These are phyloP conservation scores for Trogon melanurus DNA, from an alignment of 2,113 vertebrate species.

Conservation along the genomic window DNA sequence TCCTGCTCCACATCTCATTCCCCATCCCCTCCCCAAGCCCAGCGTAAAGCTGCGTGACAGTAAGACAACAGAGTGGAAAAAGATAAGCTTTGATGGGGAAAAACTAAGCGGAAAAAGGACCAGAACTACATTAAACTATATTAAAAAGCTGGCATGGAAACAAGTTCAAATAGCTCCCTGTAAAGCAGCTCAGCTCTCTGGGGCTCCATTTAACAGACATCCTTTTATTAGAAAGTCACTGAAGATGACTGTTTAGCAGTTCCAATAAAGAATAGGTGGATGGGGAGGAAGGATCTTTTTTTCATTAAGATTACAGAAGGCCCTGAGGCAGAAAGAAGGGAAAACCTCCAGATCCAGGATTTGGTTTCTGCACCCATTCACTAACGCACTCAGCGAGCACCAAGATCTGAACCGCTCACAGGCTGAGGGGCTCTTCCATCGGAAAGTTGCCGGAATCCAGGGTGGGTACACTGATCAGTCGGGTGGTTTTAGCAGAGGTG, in stretches of 20 bases:
- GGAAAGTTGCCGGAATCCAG: not conserved
- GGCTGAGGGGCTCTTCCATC: not conserved
- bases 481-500: not conserved
- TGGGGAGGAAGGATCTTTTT: not conserved
- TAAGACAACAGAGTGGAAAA: not conserved
- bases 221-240: constrained; percentile 47
- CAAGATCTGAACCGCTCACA: not conserved
- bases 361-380: accelerated
- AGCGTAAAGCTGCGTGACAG: not conserved
- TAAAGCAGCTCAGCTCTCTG: constrained; percentile 36
- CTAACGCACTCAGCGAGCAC: not conserved
- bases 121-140: constrained; percentile 31
- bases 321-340: not conserved
- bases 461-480: not conserved
- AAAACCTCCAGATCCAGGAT: not conserved
- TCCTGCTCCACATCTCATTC: not conserved
- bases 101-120: not conserved
- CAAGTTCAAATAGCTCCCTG: constrained; percentile 46
- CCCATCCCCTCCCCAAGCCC: not conserved
- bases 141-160: constrained; percentile 22
- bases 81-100: not conserved
- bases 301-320: not conserved
- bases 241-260: constrained; percentile 38
- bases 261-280: constrained; percentile 31
- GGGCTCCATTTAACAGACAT: constrained; percentile 41